Base-by-base conservation (phyloP, 1,140 invertebrate species). In the Drosophila chauvacae region DNA sequence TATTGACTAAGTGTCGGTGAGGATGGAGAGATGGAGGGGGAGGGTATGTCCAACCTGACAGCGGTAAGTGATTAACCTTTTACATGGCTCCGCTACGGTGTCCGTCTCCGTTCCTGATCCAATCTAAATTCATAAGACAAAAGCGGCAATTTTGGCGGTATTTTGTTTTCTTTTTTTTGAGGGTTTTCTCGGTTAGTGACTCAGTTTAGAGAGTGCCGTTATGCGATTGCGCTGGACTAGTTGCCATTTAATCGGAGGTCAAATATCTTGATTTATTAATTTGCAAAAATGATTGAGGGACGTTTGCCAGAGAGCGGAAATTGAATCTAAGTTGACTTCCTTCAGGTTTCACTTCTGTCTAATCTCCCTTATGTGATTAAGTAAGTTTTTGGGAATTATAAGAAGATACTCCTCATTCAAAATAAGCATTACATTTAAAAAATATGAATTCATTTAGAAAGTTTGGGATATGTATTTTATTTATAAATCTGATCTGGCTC, bases 21-120 rank as follows among this genome's bases (percentile, higher is more conserved):
- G 10, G 4, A 20, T 10, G 41, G 41, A 42, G 41, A 35, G 28
- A 28, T 4, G 26, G 26, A 2, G 5, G n/a, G n/a, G 35, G 7
- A 30, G 39, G 57, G 57, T 7, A 13, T 28, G 58, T 62, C 57
- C 62, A 30, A 72, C 70, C 55, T 72, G 68, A 72, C 70, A 72
- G 55, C 70, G 55, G 53, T 72, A 72, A 72, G 70, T 72, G 70
- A 72, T 72, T 72, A 72, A 72, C 70, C 70, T 72, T 72, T 72
- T 72, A 72, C 70, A 72, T 51, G 55, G 16, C 45, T 72, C 30
- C 65, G 53, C n/a, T 20, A 18, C 58, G 20, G n/a, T 55, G 33
- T 50, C 44, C 50, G 47, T 9, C 23, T 30, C 26, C 28, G 65
- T 59, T 59, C 33, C 66, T 59, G 70, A 72, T 72, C 28, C 51